Conservation (phyloP, 2,797 vertebrate species). For the Leptatherina wallacei region DNA sequence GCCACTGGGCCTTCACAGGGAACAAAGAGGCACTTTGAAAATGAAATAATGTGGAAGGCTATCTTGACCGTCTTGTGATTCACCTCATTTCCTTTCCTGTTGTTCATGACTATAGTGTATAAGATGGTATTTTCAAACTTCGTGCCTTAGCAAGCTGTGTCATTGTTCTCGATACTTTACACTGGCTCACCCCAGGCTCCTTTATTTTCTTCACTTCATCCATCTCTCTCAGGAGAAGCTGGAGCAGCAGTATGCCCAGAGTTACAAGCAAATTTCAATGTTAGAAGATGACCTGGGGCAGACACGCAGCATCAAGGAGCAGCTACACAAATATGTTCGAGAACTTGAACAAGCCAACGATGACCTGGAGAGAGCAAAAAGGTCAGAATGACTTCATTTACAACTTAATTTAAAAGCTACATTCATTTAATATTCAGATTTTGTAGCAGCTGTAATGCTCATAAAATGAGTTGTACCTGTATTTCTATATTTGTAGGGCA, state of each 20-base stretch:
- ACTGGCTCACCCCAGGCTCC: not conserved
- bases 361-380: conserved; percentile 96
- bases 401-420: not conserved
- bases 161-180: not conserved
- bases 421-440: not conserved
- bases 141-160: not conserved
- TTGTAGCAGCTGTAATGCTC: not conserved
- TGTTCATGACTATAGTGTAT: conserved; percentile 3
- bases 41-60: conserved; percentile 33
- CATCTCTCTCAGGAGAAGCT: conserved; percentile 90
- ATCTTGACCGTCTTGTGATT: conserved; percentile 31
- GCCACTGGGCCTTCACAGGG: not conserved
- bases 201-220: conserved; percentile 13
- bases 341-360: conserved; percentile 98
- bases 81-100: not conserved
- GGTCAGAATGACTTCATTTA: conserved; percentile 76
- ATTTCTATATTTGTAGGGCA: conserved; percentile 82
- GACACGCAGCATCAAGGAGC: conserved; percentile 95
- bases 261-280: conserved; percentile 95
- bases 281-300: conserved; percentile 96
- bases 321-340: conserved; percentile 95
- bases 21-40: conserved; percentile 44
- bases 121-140: conserved; percentile 1
- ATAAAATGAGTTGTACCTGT: not conserved
- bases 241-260: conserved; percentile 95